Conservation (phyloP, 1,140 invertebrate genomes). For the Penaeus indicus region DNA sequence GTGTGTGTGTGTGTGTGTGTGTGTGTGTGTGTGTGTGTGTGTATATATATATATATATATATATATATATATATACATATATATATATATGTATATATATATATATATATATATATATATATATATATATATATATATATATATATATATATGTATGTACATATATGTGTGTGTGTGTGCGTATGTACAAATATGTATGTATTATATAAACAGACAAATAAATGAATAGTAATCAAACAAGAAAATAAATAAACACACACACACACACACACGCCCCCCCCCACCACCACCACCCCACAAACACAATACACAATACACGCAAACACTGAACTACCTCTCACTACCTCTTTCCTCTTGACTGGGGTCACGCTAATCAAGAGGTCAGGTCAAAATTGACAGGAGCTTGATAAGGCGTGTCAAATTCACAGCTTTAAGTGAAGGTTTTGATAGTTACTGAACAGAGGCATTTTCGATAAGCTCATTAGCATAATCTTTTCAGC, state of each 20-base stretch:
- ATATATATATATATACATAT: conserved; percentile 13
- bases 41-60: conserved; percentile 17
- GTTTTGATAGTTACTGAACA: too few species aligned
- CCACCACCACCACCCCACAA: too few species aligned
- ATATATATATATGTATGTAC: conserved; percentile 6
- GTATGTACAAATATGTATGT: not conserved
- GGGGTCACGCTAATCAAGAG: too few species aligned
- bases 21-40: not conserved
- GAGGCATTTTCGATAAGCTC: too few species aligned
- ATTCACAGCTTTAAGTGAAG: too few species aligned
- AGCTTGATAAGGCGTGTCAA: too few species aligned
- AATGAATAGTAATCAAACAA: not conserved
- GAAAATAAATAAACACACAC: not conserved
- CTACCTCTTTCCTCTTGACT: too few species aligned
- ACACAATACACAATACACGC: too few species aligned
- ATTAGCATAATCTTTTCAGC: too few species aligned
- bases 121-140: conserved; percentile 20
- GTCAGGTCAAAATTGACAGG: too few species aligned
- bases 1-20: conserved; percentile 3
- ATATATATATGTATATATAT: conserved; percentile 17
- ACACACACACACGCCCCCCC: too few species aligned
- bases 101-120: conserved; percentile 20
- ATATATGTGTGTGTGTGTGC: not conserved
- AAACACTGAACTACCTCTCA: too few species aligned
- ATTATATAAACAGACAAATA: not conserved